Evolutionary conservation across 2,797 vertebrate species (phyloP).

Genomic region (Halcyon chelicuti): DNA sequence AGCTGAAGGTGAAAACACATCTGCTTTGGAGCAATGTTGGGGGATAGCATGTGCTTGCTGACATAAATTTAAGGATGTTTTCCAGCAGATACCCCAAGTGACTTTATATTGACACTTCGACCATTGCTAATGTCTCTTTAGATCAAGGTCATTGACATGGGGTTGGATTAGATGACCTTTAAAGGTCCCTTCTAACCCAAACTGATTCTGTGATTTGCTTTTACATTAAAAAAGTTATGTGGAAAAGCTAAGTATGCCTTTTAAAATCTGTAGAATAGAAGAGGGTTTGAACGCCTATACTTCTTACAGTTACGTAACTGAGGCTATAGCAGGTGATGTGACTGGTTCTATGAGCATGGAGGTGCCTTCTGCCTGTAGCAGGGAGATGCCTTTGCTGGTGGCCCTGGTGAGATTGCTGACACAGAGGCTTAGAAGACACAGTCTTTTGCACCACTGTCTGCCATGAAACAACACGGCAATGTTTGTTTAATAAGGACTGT

Average conservation of each 20-base stretch:
- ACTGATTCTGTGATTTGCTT: background rate
- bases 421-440: background rate
- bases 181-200: background rate
- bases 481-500: slow-evolving; percentile 47
- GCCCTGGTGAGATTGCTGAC: background rate
- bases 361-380: background rate
- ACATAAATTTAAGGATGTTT: background rate
- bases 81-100: background rate
- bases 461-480: background rate
- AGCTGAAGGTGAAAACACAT: slow-evolving; percentile 17
- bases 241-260: background rate
- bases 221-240: background rate
- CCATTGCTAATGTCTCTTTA: background rate
- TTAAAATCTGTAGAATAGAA: background rate
- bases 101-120: background rate
- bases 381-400: background rate
- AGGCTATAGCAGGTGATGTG: background rate
- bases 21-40: background rate
- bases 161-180: background rate
- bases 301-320: background rate
- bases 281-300: background rate
- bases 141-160: background rate
- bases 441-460: background rate
- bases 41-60: background rate
- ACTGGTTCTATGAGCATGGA: background rate